Evolutionary conservation across 1,140 invertebrate species (phyloP), one percentile per base, ranked within the genome.

Genomic region (Neuroterus valhalla): DNA sequence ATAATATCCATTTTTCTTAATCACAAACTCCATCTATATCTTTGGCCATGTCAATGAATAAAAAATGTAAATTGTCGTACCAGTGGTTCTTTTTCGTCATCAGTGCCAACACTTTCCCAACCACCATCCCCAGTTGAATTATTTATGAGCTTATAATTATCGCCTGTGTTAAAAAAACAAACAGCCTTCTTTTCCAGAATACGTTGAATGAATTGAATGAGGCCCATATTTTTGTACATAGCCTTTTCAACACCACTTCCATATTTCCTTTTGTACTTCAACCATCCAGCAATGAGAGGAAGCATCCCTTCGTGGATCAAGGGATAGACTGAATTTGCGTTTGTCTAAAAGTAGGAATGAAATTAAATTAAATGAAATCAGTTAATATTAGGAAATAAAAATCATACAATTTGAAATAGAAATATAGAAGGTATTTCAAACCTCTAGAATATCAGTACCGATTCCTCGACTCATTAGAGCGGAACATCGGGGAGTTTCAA

Each of bases 141-240:
- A 68, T 90, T 87, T 0, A 92, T 74, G 10, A 93, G 80, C 45
- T 88, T 83, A 80, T 91, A 93, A 31, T 81, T 82, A 83, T 93
- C 93, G 3, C 84, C 69, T 1, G 83, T 55, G 0, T 89, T 89
- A 75, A 91, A 88, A 73, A 93, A 93, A 1, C 85, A 83, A 0
- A 92, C 84, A 0, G 92, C 92, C 19, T 92, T 82, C 70, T 93
- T 93, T 26, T 89, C 89, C 38, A 93, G 76, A 38, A 93, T 83
- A 21, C 92, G 87, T 70, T 93, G 90, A 21, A 92, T 90, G 4
- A 93, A 89, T 21, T 92, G 87, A 5, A 91, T 80, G 19, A 93
- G 84, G 1, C 86, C 85, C 91, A 93, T 91, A 19, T 92, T 86
- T 81, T 89, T 89, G 78, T 92, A 93, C 17, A 92, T 78, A 0